A percentile compares a stretch with the other conserved stretches of the same genome.
Evolutionary conservation across 2,888 invertebrate species (phyloP).

Genomic region (Neria commutata): DNA sequence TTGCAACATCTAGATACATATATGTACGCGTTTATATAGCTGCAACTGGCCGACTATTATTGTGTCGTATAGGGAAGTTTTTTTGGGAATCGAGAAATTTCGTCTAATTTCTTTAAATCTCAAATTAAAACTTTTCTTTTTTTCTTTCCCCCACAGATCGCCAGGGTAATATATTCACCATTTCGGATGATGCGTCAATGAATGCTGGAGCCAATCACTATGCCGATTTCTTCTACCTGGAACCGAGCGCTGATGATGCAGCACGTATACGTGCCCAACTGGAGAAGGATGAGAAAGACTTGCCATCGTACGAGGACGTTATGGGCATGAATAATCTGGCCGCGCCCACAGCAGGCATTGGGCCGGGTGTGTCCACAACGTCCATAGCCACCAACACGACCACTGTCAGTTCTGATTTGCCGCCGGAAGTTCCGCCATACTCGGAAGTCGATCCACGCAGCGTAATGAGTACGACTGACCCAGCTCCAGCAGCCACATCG

Average conservation of each 20-base stretch:
- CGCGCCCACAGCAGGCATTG: constrained; percentile 33
- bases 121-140: not conserved
- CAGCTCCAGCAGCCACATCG: constrained; percentile 9
- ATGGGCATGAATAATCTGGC: constrained; percentile 50
- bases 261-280: constrained; percentile 48
- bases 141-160: constrained; percentile 44
- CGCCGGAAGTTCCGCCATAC: constrained; percentile 39
- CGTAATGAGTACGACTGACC: not conserved
- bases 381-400: constrained; percentile 6
- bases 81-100: too few relatives aligned
- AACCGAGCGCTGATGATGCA: constrained; percentile 47
- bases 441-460: constrained; percentile 36
- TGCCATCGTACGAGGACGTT: constrained; percentile 59
- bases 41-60: too few relatives aligned
- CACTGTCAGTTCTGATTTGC: constrained; percentile 29
- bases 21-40: too few relatives aligned
- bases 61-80: too few relatives aligned
- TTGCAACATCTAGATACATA: not conserved
- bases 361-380: constrained; percentile 1
- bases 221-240: constrained; percentile 53
- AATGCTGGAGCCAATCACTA: constrained; percentile 37
- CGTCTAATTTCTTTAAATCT: too few relatives aligned
- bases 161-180: constrained; percentile 42
- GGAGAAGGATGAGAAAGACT: constrained; percentile 56
- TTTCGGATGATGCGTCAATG: constrained; percentile 34